Conservation (phyloP, 1,140 invertebrate species). For the Magallana angulata region DNA sequence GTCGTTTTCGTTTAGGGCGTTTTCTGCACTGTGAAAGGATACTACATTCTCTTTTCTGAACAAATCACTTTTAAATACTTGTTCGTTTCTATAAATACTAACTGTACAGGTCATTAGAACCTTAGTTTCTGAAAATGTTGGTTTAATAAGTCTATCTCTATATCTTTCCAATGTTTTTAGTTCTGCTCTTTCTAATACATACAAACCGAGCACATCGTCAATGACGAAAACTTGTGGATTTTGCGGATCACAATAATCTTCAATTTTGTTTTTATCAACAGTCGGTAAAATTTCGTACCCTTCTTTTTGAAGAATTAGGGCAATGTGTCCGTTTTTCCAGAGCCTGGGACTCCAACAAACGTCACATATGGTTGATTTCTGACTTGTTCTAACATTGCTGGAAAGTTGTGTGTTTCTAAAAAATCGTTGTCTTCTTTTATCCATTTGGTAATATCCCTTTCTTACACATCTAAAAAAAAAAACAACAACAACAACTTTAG, state of each 20-base stretch:
- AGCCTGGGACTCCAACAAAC: slow-evolving; percentile 1
- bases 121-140: not conserved
- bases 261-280: not conserved
- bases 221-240: not conserved
- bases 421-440: not conserved
- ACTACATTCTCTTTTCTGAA: not conserved
- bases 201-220: not conserved
- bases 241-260: not conserved
- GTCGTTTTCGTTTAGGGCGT: not conserved
- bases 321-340: not conserved
- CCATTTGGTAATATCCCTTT: not conserved
- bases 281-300: not conserved
- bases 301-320: not conserved
- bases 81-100: no score
- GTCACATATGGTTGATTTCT: not conserved
- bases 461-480: no score
- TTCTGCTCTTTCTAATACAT: not conserved
- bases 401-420: not conserved
- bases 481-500: no score
- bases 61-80: no score
- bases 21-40: not conserved
- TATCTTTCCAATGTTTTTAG: not conserved
- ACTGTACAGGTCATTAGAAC: not conserved
- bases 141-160: not conserved
- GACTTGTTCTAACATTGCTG: not conserved